Evolutionary conservation across 2,888 invertebrate genomes (phyloP).

Genomic region (Dascillus cervinus): DNA sequence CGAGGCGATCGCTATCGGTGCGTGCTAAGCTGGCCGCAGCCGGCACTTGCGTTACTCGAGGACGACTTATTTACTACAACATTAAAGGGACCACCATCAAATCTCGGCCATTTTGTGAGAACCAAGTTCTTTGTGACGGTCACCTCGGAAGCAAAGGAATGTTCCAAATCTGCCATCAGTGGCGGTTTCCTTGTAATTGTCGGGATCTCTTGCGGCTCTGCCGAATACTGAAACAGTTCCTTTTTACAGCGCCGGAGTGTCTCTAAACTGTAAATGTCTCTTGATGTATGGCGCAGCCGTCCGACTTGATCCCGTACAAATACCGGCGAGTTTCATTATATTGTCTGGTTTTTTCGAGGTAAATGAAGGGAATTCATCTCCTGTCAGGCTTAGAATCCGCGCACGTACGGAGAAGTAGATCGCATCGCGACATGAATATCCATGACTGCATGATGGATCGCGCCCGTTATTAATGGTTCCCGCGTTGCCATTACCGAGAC

Average conservation of each 20-base stretch:
- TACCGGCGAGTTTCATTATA: constrained; percentile 20
- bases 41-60: background rate
- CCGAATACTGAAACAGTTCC: background rate
- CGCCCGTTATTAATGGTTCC: constrained; percentile 16
- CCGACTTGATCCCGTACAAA: constrained; percentile 17
- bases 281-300: constrained; percentile 13
- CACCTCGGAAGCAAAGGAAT: background rate
- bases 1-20: constrained; percentile 9
- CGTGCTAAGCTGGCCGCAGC: background rate
- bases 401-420: constrained; percentile 14
- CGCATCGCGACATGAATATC: constrained; percentile 19
- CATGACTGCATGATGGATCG: constrained; percentile 20
- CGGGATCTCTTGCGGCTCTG: background rate
- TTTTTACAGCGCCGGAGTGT: background rate
- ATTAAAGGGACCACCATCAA: background rate
- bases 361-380: constrained; percentile 20
- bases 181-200: background rate
- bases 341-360: constrained; percentile 19
- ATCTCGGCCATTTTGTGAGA: too few relatives aligned
- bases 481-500: constrained; percentile 10
- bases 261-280: background rate
- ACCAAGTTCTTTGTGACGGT: background rate
- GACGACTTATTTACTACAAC: too few relatives aligned
- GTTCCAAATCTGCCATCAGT: background rate
- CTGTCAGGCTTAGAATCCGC: constrained; percentile 16